Base-by-base conservation (phyloP, 2,113 vertebrate species). In the Scalopus aquaticus region DNA sequence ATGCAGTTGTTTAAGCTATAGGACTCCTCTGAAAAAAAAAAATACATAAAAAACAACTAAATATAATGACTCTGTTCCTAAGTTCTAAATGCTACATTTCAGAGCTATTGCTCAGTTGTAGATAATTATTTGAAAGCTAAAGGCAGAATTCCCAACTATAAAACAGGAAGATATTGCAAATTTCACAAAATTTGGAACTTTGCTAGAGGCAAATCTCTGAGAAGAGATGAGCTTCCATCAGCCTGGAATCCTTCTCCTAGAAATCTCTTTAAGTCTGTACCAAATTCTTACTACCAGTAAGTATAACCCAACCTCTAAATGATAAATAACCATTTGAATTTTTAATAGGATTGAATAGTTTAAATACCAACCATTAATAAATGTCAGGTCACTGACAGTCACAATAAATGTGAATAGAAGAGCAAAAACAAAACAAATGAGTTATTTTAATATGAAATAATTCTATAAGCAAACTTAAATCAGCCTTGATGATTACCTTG, bases 71-170 rank as follows among this genome's bases (percentile, higher is more conserved):
- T 90, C 44, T 64, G 20, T 13, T 64, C 11, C 51, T 79, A 17
- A 58, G 74, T 67, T 26, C 12, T 84, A 90, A 96, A 67, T 58
- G 90, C 0, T 37, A 5, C 15, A 39, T 67, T 72, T 85, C 39
- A 96, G 93, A 39, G 11, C 15, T 86, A 72, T 91, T 94, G 3
- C 5, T 97, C 19, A 76, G 5, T 72, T 82, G 3, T 35, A 76
- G 5, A 0, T 74, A 69, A 8, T 88, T 74, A 80, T 73, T 37
- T 79, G 9, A 92, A 65, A 69, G 32, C 83, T 74, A 70, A 95
- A 60, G 42, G 67, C 3, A 54, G 28, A 60, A 69, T 85, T 82
- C 10, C 1, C 16, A 62, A 60, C 16, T 56, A 15, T 67, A 85
- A 74, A 64, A 35, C 1, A 76, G 5, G 16, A 64, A 77, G 62